Percentiles rank a stretch among this genome's conserved stretches.
Evolutionary conservation across 2,113 vertebrate genomes (phyloP).

Genomic region (Campylorhamphus procurvoides): DNA sequence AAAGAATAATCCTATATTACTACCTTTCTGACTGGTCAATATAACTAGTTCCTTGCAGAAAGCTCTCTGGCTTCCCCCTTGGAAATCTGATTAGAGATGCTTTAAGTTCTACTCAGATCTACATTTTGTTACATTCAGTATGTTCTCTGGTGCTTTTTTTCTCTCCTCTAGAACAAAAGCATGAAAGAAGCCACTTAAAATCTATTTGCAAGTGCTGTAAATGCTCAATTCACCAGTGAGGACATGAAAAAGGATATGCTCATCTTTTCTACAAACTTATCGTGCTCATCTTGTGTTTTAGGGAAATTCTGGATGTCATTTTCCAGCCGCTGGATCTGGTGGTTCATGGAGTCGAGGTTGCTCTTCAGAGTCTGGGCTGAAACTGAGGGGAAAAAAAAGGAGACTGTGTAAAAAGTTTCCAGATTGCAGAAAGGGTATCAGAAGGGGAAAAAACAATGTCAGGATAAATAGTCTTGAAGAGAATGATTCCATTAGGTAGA

Average conservation of each 20-base stretch:
- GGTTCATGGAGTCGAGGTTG: slow-evolving; percentile 89
- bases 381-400: slow-evolving; percentile 74
- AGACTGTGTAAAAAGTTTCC: neutral
- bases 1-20: neutral
- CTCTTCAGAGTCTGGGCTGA: slow-evolving; percentile 91
- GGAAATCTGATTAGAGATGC: neutral
- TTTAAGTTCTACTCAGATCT: neutral
- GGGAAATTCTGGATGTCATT: slow-evolving; percentile 89
- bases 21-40: neutral
- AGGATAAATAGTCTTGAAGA: slow-evolving; percentile 19
- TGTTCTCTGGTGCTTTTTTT: rapidly evolving
- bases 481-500: slow-evolving; percentile 64
- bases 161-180: neutral
- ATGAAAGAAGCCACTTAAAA: neutral
- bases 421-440: neutral
- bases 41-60: neutral
- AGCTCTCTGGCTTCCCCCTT: neutral
- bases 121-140: neutral
- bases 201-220: neutral
- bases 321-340: slow-evolving; percentile 88
- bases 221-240: neutral
- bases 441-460: neutral
- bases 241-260: slow-evolving; percentile 90
- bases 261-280: slow-evolving; percentile 98
- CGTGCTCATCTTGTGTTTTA: slow-evolving; percentile 83